Conservation (phyloP, 2,888 invertebrate genomes). For the Chloroclystis v-ata region DNA sequence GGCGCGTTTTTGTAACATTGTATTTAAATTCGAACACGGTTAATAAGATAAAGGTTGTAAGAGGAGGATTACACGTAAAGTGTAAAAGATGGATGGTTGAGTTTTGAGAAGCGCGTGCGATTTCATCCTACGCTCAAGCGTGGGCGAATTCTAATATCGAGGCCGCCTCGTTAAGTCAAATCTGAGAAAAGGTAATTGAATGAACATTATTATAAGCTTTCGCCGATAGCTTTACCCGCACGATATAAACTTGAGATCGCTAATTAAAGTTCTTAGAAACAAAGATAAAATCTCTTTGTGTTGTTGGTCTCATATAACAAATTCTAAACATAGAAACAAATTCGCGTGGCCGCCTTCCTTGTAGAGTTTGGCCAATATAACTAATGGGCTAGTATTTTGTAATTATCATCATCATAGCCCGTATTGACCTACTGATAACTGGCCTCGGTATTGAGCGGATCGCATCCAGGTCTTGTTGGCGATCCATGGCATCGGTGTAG, state of each 20-base stretch:
- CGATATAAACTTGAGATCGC: neutral
- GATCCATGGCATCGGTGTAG: too few species aligned
- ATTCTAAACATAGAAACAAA: too few species aligned
- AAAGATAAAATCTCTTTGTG: neutral
- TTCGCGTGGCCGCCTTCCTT: too few species aligned
- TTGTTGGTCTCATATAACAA: too few species aligned
- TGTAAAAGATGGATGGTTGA: slow-evolving; percentile 43
- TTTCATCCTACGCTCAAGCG: slow-evolving; percentile 44
- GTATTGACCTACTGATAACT: too few species aligned
- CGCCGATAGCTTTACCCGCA: slow-evolving; percentile 8
- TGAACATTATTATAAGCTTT: slow-evolving; percentile 38
- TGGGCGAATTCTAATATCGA: slow-evolving; percentile 62
- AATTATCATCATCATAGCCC: too few species aligned
- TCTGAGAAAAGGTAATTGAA: slow-evolving; percentile 42
- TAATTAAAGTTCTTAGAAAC: neutral
- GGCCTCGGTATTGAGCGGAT: too few species aligned
- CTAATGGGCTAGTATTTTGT: too few species aligned
- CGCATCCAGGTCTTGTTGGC: too few species aligned
- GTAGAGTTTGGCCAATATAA: too few species aligned
- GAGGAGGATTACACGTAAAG: slow-evolving; percentile 45
- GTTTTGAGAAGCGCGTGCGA: slow-evolving; percentile 48
- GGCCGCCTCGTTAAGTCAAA: slow-evolving; percentile 51
- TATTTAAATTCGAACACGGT: slow-evolving; percentile 25
- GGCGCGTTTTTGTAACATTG: neutral
- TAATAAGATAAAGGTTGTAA: slow-evolving; percentile 43